phyloP scores from a whole-genome alignment of 2,113 vertebrate genomes.

The Apodemus sylvaticus region DNA sequence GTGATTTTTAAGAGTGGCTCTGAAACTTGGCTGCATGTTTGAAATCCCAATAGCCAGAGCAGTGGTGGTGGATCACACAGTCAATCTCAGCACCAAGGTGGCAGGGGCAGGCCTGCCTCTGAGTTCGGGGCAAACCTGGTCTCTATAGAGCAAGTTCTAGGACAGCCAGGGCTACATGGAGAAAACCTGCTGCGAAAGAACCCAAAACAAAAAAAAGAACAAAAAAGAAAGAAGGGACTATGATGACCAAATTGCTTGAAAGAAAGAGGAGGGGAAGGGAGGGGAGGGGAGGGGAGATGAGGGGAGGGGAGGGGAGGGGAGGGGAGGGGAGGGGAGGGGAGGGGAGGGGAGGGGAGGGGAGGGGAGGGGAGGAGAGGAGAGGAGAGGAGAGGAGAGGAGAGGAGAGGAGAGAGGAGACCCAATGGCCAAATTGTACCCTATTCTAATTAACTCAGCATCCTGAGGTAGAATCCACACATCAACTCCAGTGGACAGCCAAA shows the following conservation, averaged over 20 bases:
- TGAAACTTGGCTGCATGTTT: not conserved
- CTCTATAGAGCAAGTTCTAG: not conserved
- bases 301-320: no score
- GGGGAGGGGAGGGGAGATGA: no score
- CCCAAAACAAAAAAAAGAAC: not conserved
- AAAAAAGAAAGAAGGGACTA: not conserved
- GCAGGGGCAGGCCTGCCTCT: not conserved
- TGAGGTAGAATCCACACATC: not conserved
- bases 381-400: no score
- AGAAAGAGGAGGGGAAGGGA: no score
- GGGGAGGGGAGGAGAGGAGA: no score
- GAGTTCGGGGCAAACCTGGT: not conserved
- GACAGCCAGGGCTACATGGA: not conserved
- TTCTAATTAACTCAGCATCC: slow-evolving; percentile 31
- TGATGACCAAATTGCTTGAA: not conserved
- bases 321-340: no score
- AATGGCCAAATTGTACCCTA: not conserved
- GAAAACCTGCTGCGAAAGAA: not conserved
- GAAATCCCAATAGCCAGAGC: not conserved
- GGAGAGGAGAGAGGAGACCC: no score
- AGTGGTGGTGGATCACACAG: fast-evolving
- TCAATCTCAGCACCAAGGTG: not conserved
- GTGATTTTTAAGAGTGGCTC: not conserved
- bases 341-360: no score
- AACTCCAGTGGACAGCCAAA: not conserved